Conservation (phyloP, 2,113 vertebrate genomes). For the Corvus moneduloides region DNA sequence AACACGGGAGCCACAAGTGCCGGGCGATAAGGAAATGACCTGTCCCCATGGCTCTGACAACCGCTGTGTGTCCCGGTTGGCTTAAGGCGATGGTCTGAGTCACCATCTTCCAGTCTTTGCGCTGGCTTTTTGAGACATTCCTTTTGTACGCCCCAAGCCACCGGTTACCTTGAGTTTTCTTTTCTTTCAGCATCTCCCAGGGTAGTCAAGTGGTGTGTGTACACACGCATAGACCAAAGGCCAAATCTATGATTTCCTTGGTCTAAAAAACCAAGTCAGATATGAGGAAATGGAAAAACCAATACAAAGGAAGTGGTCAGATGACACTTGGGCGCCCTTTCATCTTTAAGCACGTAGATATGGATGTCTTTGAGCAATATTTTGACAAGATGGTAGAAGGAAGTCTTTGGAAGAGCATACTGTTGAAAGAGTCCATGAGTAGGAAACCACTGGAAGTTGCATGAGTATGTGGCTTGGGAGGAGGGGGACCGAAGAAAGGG, state of each 20-base stretch:
- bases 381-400: background rate
- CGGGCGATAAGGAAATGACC: background rate
- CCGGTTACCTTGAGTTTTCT: background rate
- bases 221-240: background rate
- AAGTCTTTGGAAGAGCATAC: background rate
- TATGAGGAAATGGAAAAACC: background rate
- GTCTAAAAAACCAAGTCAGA: background rate
- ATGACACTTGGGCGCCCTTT: background rate
- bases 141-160: background rate
- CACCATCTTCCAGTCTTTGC: background rate
- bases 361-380: background rate
- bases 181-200: background rate
- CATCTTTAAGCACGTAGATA: background rate
- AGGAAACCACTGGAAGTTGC: background rate
- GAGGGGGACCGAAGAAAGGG: rapidly evolving
- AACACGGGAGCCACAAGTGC: background rate
- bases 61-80: background rate
- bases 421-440: background rate
- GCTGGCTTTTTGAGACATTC: background rate
- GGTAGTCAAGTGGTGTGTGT: background rate
- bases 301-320: background rate
- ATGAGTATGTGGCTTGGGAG: background rate
- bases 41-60: background rate
- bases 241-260: background rate
- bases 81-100: background rate